Percentiles rank a stretch among this genome's conserved stretches.
These are phyloP conservation scores for Prionailurus bengalensis DNA, from an alignment of 2,113 vertebrate species.

Conservation along the genomic window DNA sequence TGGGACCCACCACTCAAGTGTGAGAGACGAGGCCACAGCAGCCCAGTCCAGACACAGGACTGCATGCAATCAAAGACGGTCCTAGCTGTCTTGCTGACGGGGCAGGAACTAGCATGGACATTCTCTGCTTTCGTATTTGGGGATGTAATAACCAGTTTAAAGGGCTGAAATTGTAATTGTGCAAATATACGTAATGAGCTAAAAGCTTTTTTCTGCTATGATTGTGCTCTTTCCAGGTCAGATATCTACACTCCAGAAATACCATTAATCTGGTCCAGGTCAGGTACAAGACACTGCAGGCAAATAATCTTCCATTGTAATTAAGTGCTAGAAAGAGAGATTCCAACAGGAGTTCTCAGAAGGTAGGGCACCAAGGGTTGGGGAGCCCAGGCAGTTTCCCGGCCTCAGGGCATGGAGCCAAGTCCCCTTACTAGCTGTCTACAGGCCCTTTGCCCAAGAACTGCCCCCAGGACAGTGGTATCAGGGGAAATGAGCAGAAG, in stretches of 20 bases:
- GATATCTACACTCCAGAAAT: slow-evolving; percentile 43
- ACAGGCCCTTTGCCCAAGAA: neutral
- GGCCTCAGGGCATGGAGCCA: neutral
- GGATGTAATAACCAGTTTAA: neutral
- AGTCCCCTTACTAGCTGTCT: neutral
- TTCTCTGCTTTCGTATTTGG: neutral
- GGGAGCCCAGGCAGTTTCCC: neutral
- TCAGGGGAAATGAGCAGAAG: neutral
- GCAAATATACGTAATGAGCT: slow-evolving; percentile 29
- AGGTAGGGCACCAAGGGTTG: neutral
- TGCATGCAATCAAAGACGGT: accelerated
- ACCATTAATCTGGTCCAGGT: slow-evolving; percentile 16
- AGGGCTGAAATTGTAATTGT: slow-evolving; percentile 35
- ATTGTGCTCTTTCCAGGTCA: slow-evolving; percentile 37
- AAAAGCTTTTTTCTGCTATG: neutral
- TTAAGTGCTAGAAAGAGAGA: neutral
- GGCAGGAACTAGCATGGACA: accelerated
- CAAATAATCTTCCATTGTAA: neutral
- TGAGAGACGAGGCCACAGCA: neutral
- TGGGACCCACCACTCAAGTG: neutral
- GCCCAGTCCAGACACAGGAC: neutral
- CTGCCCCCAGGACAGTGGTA: neutral
- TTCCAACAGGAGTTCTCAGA: neutral
- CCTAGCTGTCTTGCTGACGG: accelerated
- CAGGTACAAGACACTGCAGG: neutral